A percentile compares a stretch with the other conserved stretches of the same genome.
These are phyloP conservation scores for Catocala nupta DNA, from an alignment of 2,888 invertebrate genomes.

Conservation along the genomic window DNA sequence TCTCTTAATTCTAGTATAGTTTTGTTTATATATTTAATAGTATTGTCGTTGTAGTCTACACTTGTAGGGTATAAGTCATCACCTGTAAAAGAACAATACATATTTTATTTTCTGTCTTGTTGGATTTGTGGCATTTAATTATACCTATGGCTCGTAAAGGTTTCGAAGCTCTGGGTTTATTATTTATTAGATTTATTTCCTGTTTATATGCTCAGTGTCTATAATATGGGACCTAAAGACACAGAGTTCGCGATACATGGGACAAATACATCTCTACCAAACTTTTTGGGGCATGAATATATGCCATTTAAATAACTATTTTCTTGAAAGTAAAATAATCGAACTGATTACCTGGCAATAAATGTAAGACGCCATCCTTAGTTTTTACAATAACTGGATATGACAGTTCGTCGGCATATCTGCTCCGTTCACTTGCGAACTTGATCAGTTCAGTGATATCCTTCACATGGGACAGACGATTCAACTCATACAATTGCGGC, in stretches of 20 bases:
- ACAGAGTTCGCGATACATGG: too few relatives aligned
- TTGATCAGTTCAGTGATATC: slow-evolving; percentile 86
- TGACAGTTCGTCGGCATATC: slow-evolving; percentile 82
- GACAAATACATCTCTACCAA: too few relatives aligned
- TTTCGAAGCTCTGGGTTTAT: too few relatives aligned
- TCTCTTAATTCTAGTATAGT: slow-evolving; percentile 72
- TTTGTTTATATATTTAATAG: slow-evolving; percentile 61
- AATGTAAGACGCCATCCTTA: slow-evolving; percentile 86
- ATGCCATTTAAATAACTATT: too few relatives aligned
- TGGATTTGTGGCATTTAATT: too few relatives aligned
- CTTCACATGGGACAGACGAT: slow-evolving; percentile 86
- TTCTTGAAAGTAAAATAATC: background rate
- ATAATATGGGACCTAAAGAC: too few relatives aligned
- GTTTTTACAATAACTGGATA: slow-evolving; percentile 86
- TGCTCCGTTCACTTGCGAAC: slow-evolving; percentile 87
- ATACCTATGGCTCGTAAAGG: too few relatives aligned
- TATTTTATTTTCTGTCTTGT: too few relatives aligned
- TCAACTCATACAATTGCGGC: slow-evolving; percentile 93
- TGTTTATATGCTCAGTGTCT: too few relatives aligned
- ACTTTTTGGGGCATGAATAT: too few relatives aligned
- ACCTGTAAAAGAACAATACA: slow-evolving; percentile 74
- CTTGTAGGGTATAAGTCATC: slow-evolving; percentile 79
- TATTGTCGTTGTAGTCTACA: slow-evolving; percentile 70
- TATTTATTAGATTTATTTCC: too few relatives aligned
- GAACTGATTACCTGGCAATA: slow-evolving; percentile 87